These are phyloP conservation scores for Acanthurus tractus DNA, from an alignment of 2,797 vertebrate species.

Conservation along the genomic window DNA sequence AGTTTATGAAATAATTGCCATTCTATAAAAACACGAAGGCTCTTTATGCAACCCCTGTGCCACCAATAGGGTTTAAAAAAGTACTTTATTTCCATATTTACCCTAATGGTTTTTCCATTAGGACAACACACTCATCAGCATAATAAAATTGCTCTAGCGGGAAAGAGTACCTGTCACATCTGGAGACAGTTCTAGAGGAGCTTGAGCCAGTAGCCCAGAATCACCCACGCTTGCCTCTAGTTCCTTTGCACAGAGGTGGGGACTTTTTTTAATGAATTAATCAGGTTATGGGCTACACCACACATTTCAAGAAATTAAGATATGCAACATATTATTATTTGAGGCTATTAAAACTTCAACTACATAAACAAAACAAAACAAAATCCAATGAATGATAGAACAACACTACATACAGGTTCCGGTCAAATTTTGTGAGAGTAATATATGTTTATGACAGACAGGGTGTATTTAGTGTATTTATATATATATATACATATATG, in stretches of 20 bases:
- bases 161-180: constrained; percentile 58
- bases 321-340: background rate
- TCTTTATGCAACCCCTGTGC: constrained; percentile 79
- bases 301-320: background rate
- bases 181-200: constrained; percentile 56
- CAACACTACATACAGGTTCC: too few relatives aligned
- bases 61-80: constrained; percentile 78
- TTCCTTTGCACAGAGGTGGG: constrained; percentile 1
- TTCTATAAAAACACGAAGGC: constrained; percentile 81
- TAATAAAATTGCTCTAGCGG: constrained; percentile 74
- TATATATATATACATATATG: too few relatives aligned
- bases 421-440: too few relatives aligned
- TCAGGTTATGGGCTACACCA: background rate
- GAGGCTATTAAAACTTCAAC: background rate
- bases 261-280: constrained; percentile 6
- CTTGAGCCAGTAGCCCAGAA: constrained; percentile 52
- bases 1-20: constrained; percentile 74
- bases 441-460: too few relatives aligned
- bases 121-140: constrained; percentile 81
- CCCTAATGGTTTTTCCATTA: constrained; percentile 87
- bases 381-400: too few relatives aligned
- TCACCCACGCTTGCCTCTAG: constrained; percentile 45
- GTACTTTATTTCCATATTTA: constrained; percentile 84
- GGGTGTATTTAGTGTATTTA: too few relatives aligned
- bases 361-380: too few relatives aligned